phyloP scores from a whole-genome alignment of 2,888 invertebrate species.

The Seira ritae region DNA sequence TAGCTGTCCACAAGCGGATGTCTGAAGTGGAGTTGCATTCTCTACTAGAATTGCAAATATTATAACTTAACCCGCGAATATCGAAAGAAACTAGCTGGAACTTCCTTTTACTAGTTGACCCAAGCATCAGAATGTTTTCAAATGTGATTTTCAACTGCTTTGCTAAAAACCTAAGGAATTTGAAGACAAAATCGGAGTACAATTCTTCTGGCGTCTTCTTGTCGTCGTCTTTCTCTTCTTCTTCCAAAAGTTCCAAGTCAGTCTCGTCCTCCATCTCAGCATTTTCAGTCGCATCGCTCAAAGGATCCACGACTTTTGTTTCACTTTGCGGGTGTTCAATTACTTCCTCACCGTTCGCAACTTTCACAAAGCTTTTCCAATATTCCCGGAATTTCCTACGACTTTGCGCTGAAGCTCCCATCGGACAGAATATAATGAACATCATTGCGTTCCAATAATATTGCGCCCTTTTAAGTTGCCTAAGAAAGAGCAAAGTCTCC shows the following conservation, averaged over 20 bases:
- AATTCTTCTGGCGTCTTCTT: neutral
- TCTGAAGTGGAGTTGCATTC: conserved; percentile 34
- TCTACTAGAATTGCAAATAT: conserved; percentile 24
- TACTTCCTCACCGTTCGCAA: neutral
- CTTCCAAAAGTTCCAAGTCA: neutral
- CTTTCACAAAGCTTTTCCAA: conserved; percentile 3
- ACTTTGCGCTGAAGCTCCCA: neutral
- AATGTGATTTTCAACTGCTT: conserved; percentile 32
- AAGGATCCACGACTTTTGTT: neutral
- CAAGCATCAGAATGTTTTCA: conserved; percentile 21
- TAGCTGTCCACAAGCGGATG: conserved; percentile 59
- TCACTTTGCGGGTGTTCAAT: neutral
- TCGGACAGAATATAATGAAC: conserved; percentile 41
- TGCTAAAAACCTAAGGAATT: conserved; percentile 9
- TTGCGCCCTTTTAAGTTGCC: conserved; percentile 43
- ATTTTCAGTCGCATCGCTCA: neutral
- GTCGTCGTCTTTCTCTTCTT: neutral
- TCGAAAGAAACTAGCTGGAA: conserved; percentile 31
- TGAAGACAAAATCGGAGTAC: conserved; percentile 24
- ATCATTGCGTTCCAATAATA: conserved; percentile 41
- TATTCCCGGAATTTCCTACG: neutral
- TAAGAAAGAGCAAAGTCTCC: conserved; percentile 32
- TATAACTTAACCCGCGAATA: neutral
- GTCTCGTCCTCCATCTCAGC: neutral
- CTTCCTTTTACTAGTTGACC: neutral